A percentile compares a stretch with the other conserved stretches of the same genome.
These are phyloP conservation scores for Rutpela maculata DNA, from an alignment of 2,888 invertebrate genomes.

Conservation along the genomic window DNA sequence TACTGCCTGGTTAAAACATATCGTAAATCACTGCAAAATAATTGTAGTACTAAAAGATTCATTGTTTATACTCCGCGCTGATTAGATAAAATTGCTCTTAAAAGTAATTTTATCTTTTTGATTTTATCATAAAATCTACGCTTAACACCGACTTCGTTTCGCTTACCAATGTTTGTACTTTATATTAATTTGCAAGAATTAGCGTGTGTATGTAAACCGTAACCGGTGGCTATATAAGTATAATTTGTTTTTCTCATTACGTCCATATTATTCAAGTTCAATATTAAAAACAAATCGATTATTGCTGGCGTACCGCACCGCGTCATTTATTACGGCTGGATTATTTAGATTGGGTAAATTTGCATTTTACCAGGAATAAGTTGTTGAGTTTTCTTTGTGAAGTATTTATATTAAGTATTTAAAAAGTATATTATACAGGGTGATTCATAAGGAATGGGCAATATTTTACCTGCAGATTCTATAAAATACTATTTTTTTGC, in stretches of 20 bases:
- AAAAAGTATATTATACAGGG: no score
- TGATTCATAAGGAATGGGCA: no score
- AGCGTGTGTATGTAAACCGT: slow-evolving; percentile 18
- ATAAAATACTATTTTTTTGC: no score
- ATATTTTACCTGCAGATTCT: no score
- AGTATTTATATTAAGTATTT: no score
- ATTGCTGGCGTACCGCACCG: background rate
- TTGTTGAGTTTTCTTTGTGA: no score
- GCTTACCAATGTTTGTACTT: slow-evolving; percentile 11
- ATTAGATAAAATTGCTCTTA: slow-evolving; percentile 50
- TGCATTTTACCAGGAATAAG: no score
- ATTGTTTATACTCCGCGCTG: slow-evolving; percentile 43
- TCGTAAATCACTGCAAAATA: slow-evolving; percentile 54
- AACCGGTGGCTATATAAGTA: slow-evolving; percentile 12
- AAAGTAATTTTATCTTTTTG: slow-evolving; percentile 30
- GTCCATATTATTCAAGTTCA: background rate
- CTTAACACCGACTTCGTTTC: slow-evolving; percentile 10
- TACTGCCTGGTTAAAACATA: slow-evolving; percentile 38
- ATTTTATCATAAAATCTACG: slow-evolving; percentile 35
- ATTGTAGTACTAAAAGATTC: slow-evolving; percentile 43
- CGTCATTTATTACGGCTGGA: background rate
- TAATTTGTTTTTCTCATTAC: slow-evolving; percentile 25
- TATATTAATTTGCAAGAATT: slow-evolving; percentile 20
- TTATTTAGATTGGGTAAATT: no score
- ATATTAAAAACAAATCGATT: background rate